Base-by-base conservation (phyloP, 2,888 invertebrate species). In the Drosophila stalkeri region DNA sequence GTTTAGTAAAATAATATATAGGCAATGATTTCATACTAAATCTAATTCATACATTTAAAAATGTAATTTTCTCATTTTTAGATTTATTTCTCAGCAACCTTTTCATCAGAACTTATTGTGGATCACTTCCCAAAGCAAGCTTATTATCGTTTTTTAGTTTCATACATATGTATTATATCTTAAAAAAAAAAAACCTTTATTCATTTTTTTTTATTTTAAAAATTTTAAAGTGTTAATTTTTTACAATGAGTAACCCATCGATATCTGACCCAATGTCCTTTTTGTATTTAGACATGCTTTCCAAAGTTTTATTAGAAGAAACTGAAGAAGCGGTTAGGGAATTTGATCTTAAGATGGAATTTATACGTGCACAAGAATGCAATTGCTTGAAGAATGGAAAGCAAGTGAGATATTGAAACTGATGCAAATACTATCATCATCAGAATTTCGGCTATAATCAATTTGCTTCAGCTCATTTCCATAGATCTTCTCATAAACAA, bases 251-350 rank as follows among this genome's bases (percentile, higher is more conserved):
- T 46, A 60, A 51, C 1, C 11, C 35, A 9, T 39, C 47, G 6
- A 46, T 51, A 23, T 54, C 69, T 16, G 76, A 79, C 12, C 67
- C 70, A 1, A 76, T 77, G 81, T 54, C 75, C 31, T 90, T 88
- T 51, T 56, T 77, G 18, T 57, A 83, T 35, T 67, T 90, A 3
- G 81, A 88, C 12, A 49, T 81, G 31, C 18, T 90, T 39, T 52
- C 75, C 2, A 67, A 74, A 27, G 37, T 75, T 47, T 72, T 90
- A 23, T 23, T 71, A 8, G 65, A 67, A 2, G 88, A 88, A 23
- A 69, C 76, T 0, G 52, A 75, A 9, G 81, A 90, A 41, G n/a
- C 85, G 0, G 47, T 52, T 14, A 20, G 14, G 0, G 80, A 86
- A 16, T 90, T 90, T 46, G 44, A 75, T 2, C 62, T 4, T 2